phyloP scores from a whole-genome alignment of 2,888 invertebrate species.

The Camponotus fellah region DNA sequence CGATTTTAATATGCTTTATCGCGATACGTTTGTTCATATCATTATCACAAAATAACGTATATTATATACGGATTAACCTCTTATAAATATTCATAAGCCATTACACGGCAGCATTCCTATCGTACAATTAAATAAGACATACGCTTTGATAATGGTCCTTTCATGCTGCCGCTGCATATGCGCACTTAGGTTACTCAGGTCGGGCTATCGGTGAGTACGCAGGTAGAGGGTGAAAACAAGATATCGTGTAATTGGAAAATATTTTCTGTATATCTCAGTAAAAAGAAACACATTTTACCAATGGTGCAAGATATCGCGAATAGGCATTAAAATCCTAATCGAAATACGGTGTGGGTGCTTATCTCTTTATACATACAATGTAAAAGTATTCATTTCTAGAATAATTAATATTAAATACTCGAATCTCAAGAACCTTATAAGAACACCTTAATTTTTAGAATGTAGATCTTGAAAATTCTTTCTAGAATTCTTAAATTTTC shows the following conservation, averaged over 20 bases:
- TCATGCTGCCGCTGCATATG: conserved; percentile 45
- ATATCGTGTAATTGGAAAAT: conserved; percentile 71
- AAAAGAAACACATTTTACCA: conserved; percentile 41
- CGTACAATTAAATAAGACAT: conserved; percentile 64
- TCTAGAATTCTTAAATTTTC: background rate
- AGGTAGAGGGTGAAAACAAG: conserved; percentile 67
- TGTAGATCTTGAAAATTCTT: background rate
- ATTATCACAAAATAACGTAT: conserved; percentile 56
- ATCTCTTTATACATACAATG: background rate
- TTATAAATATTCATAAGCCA: conserved; percentile 64
- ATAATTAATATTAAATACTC: background rate
- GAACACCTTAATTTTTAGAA: background rate
- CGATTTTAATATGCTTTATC: conserved; percentile 39
- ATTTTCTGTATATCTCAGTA: conserved; percentile 54
- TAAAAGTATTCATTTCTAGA: conserved; percentile 13
- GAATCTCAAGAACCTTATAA: background rate
- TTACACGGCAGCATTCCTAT: conserved; percentile 59
- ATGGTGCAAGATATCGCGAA: conserved; percentile 32
- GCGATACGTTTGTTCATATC: conserved; percentile 53
- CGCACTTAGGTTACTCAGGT: conserved; percentile 48
- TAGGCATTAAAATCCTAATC: conserved; percentile 36
- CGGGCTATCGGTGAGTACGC: conserved; percentile 54
- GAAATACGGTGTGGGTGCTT: conserved; percentile 7
- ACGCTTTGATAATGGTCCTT: conserved; percentile 60
- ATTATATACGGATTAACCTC: conserved; percentile 55